phyloP scores from a whole-genome alignment of 2,888 invertebrate species.

The Tanytarsus gracilentus region DNA sequence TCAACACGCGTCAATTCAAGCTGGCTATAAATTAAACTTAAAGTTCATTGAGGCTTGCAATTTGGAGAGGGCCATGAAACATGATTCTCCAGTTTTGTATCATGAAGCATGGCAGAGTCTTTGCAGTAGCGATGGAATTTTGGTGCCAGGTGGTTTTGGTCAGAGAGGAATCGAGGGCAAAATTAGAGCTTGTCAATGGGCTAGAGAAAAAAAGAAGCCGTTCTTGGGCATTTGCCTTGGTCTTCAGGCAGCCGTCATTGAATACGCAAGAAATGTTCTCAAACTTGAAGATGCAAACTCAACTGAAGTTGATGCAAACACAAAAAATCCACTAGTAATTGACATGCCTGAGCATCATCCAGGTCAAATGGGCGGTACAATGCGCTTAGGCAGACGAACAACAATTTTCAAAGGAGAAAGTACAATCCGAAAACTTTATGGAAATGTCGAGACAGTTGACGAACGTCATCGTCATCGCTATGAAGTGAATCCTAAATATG shows the following conservation, averaged over 20 bases:
- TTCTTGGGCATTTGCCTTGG: slow-evolving; percentile 97
- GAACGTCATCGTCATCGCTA: slow-evolving; percentile 96
- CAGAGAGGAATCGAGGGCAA: slow-evolving; percentile 93
- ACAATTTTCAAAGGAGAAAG: slow-evolving; percentile 65
- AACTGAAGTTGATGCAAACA: slow-evolving; percentile 70
- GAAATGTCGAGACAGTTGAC: slow-evolving; percentile 66
- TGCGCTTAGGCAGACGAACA: slow-evolving; percentile 89
- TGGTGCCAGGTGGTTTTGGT: slow-evolving; percentile 98
- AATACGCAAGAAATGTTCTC: slow-evolving; percentile 82
- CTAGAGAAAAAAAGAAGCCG: slow-evolving; percentile 79
- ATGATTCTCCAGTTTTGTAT: slow-evolving; percentile 70
- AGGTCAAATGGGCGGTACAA: slow-evolving; percentile 91
- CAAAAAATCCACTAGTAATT: slow-evolving; percentile 73
- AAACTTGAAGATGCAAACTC: slow-evolving; percentile 63
- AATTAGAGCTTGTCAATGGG: slow-evolving; percentile 88
- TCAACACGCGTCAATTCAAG: slow-evolving; percentile 82
- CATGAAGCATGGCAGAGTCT: slow-evolving; percentile 90
- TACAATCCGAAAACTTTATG: slow-evolving; percentile 66
- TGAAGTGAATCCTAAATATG: slow-evolving; percentile 89
- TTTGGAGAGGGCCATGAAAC: slow-evolving; percentile 65
- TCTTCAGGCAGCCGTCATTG: slow-evolving; percentile 92
- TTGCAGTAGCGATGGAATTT: slow-evolving; percentile 79
- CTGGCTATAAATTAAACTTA: slow-evolving; percentile 74
- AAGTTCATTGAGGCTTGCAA: slow-evolving; percentile 88
- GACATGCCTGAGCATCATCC: slow-evolving; percentile 99